phyloP scores from a whole-genome alignment of 2,888 invertebrate species.

The Keiferia lycopersicella region DNA sequence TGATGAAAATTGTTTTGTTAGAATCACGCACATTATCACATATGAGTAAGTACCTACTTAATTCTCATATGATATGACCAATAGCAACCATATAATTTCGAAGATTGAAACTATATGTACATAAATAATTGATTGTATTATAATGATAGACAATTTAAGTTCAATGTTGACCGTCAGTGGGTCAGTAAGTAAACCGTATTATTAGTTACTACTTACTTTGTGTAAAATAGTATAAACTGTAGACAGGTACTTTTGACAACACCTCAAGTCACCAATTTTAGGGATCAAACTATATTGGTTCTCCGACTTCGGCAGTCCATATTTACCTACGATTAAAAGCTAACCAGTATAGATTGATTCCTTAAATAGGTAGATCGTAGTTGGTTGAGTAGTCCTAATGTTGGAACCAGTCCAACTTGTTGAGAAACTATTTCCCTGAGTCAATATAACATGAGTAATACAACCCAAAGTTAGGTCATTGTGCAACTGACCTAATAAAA shows the following conservation, averaged over 20 bases:
- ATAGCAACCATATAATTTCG: constrained; percentile 25
- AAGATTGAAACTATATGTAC: constrained; percentile 25
- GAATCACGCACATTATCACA: background rate
- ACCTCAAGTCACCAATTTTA: no score
- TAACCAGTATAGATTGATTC: no score
- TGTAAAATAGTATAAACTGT: background rate
- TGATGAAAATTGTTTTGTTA: background rate
- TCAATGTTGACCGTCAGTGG: constrained; percentile 19
- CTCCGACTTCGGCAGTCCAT: no score
- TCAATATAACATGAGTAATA: no score
- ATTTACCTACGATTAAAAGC: no score
- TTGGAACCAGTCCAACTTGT: background rate
- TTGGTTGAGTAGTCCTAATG: background rate
- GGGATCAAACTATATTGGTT: no score
- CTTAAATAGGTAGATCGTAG: no score
- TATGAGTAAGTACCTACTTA: no score
- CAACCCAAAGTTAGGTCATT: no score
- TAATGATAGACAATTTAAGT: constrained; percentile 21
- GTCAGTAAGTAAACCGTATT: constrained; percentile 2
- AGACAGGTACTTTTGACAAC: no score
- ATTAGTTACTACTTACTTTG: background rate
- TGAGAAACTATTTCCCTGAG: background rate
- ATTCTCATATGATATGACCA: background rate
- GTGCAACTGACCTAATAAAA: no score
- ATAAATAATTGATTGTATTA: constrained; percentile 24